Base-by-base conservation (phyloP, 1,140 invertebrate genomes). In the Sitodiplosis mosellana region DNA sequence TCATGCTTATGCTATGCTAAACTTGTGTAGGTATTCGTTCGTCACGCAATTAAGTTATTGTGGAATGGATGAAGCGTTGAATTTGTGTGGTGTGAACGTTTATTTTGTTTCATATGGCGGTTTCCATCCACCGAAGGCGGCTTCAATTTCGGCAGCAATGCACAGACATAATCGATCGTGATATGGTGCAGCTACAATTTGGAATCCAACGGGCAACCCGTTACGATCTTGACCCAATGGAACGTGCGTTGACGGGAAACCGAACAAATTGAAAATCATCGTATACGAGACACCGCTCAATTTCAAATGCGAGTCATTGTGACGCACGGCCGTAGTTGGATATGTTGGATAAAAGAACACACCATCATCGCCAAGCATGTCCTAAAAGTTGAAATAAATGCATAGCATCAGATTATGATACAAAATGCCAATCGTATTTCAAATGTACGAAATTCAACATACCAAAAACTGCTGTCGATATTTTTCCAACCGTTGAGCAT, bases 281-380 rank as follows among this genome's bases (percentile, higher is more conserved):
- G 74, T 75, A 63, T 86, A 89, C 14, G 74, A 61, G 37, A 76
- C 74, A 48, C 75, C 77, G 42, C 76, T 67, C 10, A 74, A 63
- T 11, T 70, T 71, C 40, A 75, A 56, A 45, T 75, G 59, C 19
- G 75, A 72, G 52, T 76, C 70, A 45, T 73, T 66, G 56, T 83
- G 79, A 46, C 74, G 73, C 1, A 76, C 70, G 1, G 84, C 81
- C 1, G 72, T 50, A 8, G 63, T 61, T 8, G 73, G 74, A 64
- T 79, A 79, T 4, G 77, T 76, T 10, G 87, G 87, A 56, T 77
- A 83, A 2, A 90, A 56, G n/a, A 90, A 64, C 18, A 91, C 74
- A 2, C 78, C 82, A 57, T 80, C 65, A 1, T 75, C 65, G 18
- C 76, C 73, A 2, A 81, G 63, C 8, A 68, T 45, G 19, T 63